Base-by-base conservation (phyloP, 1,140 invertebrate species). In the Ptiloglossa arizonensis region DNA sequence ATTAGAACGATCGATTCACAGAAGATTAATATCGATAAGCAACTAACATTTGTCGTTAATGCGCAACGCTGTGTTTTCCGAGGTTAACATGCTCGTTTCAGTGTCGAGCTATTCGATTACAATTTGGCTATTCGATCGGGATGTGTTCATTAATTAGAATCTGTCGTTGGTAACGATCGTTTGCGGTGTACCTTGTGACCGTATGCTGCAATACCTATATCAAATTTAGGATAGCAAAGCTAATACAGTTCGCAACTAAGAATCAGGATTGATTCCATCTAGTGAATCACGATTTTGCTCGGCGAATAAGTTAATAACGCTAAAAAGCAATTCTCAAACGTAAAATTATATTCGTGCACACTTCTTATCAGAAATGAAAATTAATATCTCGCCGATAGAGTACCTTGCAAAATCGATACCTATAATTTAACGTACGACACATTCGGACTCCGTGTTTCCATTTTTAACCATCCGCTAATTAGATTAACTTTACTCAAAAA, bases 61-160 rank as follows among this genome's bases (percentile, higher is more conserved):
- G n/a, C 38, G 5, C 17, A 62, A 62, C 11, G 4, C 22, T 48
- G 46, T 48, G 19, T 6, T 32, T 32, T 19, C 1, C 17, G 1
- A 32, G 54, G 4, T 32, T 46, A 67, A 59, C 63, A 46, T 22
- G 41, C 27, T 59, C 4, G 29, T 32, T n/a, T 9, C 41, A 11
- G 13, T 46, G 29, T 41, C 32, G 11, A 1, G 70, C 1, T 19
- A 24, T 59, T 48, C 29, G 52, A 60, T 38, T 76, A 69, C n/a
- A n/a, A n/a, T 76, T 76, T 38, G 52, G 50, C 32, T 4, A 41
- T 59, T 35, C 41, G 32, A 48, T 50, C n/a, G 52, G 48, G 22
- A 46, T 46, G 54, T 76, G 73, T 76, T 48, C 73, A 76, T 76
- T 76, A 76, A 76, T 76, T 76, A 69, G 73, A 24, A 76, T 59